Evolutionary conservation across 2,797 vertebrate species (phyloP).

Genomic region (Diplodus puntazzo): DNA sequence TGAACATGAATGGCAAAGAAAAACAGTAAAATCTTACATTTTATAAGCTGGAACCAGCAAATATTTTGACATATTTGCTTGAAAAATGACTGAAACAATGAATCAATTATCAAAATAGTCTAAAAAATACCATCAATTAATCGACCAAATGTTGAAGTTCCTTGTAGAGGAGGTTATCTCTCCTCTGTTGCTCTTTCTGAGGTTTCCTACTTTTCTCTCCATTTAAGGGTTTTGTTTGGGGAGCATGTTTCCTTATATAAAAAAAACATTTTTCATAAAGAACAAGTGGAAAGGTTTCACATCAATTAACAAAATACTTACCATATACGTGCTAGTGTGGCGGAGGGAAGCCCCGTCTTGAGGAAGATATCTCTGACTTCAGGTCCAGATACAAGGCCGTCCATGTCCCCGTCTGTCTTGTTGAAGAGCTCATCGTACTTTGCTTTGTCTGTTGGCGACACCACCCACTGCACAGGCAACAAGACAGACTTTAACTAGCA

Average conservation of each 20-base stretch:
- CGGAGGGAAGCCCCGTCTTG: constrained; percentile 94
- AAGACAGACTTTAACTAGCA: background rate
- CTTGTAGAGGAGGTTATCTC: too few relatives aligned
- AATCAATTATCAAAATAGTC: too few relatives aligned
- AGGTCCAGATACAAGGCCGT: constrained; percentile 95
- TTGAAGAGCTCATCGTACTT: constrained; percentile 96
- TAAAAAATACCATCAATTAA: too few relatives aligned
- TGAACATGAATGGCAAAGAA: too few relatives aligned
- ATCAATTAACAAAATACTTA: constrained; percentile 69
- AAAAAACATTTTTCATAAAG: background rate
- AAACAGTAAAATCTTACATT: too few relatives aligned
- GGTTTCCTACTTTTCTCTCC: background rate
- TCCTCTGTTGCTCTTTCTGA: background rate
- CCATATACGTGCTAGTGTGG: constrained; percentile 96
- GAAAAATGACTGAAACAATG: too few relatives aligned
- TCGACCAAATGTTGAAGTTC: too few relatives aligned
- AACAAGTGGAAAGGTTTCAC: background rate
- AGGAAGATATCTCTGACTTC: constrained; percentile 97
- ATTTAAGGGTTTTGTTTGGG: background rate
- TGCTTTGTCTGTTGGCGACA: constrained; percentile 92
- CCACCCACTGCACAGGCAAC: constrained; percentile 90
- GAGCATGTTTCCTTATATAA: background rate
- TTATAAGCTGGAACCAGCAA: too few relatives aligned
- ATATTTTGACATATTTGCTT: too few relatives aligned
- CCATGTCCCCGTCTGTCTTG: constrained; percentile 96